These are phyloP conservation scores for Plusia festucae DNA, from an alignment of 2,888 invertebrate genomes.

Conservation along the genomic window DNA sequence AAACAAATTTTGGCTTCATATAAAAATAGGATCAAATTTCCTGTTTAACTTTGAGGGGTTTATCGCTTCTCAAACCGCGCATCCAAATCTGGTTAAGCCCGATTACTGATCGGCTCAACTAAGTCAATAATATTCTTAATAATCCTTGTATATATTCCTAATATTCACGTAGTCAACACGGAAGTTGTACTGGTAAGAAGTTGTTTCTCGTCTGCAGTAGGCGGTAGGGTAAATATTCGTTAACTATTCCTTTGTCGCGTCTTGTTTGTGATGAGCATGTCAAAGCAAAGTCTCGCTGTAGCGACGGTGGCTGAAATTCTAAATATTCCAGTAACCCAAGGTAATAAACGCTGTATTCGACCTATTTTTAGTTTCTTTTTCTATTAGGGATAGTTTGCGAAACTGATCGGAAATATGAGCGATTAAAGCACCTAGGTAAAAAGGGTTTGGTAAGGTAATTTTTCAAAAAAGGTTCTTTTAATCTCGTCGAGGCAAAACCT, in stretches of 20 bases:
- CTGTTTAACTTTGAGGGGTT: background rate
- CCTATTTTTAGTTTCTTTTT: slow-evolving; percentile 10
- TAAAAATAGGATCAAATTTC: background rate
- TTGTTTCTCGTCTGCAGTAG: slow-evolving; percentile 46
- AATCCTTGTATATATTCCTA: slow-evolving; percentile 36
- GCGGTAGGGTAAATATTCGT: slow-evolving; percentile 73
- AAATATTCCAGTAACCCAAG: slow-evolving; percentile 40
- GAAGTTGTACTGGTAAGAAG: slow-evolving; percentile 16
- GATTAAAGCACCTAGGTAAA: background rate
- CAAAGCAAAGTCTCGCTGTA: slow-evolving; percentile 62
- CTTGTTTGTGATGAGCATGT: slow-evolving; percentile 71
- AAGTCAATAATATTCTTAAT: slow-evolving; percentile 22
- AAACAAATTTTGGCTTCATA: background rate
- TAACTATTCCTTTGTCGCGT: slow-evolving; percentile 82
- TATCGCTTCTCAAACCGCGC: background rate
- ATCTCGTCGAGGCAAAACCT: too few species aligned
- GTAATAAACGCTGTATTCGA: slow-evolving; percentile 3
- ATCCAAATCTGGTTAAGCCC: background rate
- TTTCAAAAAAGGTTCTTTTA: too few species aligned
- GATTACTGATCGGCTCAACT: background rate
- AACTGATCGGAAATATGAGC: background rate
- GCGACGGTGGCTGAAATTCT: slow-evolving; percentile 52
- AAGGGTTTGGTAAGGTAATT: background rate
- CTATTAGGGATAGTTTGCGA: slow-evolving; percentile 4
- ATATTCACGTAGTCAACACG: slow-evolving; percentile 20